Conservation (phyloP, 2,113 vertebrate species). For the Pteropus alecto region DNA sequence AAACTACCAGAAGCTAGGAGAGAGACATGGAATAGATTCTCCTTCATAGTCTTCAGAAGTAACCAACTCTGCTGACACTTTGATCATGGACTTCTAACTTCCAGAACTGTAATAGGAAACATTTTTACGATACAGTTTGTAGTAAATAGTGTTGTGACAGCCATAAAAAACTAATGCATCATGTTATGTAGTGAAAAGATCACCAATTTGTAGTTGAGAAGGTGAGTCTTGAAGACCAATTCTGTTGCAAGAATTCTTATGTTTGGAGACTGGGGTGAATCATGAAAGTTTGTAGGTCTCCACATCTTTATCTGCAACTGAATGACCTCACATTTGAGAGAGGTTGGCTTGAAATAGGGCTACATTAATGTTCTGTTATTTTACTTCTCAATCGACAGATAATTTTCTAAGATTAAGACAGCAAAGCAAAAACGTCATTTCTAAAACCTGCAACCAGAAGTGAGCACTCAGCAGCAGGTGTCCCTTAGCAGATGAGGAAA, state of each 20-base stretch:
- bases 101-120: neutral
- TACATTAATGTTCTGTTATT: neutral
- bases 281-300: neutral
- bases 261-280: neutral
- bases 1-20: neutral
- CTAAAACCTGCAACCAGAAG: neutral
- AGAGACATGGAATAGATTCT: neutral
- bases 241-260: neutral
- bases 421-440: neutral
- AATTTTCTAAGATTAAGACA: neutral
- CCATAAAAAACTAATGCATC: neutral
- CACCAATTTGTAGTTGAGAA: neutral
- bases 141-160: neutral
- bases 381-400: neutral
- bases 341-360: neutral
- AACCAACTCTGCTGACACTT: neutral
- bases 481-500: neutral
- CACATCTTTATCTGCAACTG: neutral
- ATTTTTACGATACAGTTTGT: neutral
- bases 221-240: neutral
- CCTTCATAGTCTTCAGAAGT: neutral
- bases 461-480: neutral
- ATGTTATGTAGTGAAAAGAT: neutral
- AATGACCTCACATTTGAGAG: neutral
- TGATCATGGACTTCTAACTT: neutral